Percentiles rank a stretch among this genome's conserved stretches.
phyloP scores from a whole-genome alignment of 1,140 invertebrate species.

The Diuraphis noxia region DNA sequence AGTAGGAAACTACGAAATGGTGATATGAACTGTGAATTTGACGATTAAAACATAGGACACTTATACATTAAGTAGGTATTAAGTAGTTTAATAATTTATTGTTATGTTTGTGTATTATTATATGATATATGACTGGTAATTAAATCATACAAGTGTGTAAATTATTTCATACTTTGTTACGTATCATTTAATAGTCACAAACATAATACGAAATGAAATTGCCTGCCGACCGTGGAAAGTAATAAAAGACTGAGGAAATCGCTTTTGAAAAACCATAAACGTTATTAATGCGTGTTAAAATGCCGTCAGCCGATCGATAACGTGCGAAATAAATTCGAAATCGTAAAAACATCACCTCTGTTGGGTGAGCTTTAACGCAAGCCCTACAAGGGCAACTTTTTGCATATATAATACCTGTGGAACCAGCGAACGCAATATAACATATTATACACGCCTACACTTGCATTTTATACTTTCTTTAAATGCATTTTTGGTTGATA shows the following conservation, averaged over 20 bases:
- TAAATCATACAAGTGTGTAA: background rate
- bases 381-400: background rate
- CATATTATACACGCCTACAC: background rate
- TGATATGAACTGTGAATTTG: background rate
- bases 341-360: background rate
- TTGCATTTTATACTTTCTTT: background rate
- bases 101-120: background rate
- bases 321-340: background rate
- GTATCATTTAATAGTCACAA: background rate
- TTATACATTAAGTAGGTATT: background rate
- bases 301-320: background rate
- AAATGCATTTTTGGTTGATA: background rate
- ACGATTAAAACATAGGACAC: background rate
- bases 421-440: background rate
- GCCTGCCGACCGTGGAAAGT: background rate
- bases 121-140: background rate
- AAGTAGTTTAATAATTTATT: background rate
- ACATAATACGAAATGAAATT: background rate
- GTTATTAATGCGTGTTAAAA: constrained; percentile 3
- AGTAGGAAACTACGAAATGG: too few species aligned
- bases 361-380: background rate
- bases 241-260: background rate
- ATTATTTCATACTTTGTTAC: background rate
- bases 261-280: background rate
- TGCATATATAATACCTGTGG: background rate